These are phyloP conservation scores for Leptobrachium ailaonicum DNA, from an alignment of 2,113 vertebrate genomes.

Conservation along the genomic window DNA sequence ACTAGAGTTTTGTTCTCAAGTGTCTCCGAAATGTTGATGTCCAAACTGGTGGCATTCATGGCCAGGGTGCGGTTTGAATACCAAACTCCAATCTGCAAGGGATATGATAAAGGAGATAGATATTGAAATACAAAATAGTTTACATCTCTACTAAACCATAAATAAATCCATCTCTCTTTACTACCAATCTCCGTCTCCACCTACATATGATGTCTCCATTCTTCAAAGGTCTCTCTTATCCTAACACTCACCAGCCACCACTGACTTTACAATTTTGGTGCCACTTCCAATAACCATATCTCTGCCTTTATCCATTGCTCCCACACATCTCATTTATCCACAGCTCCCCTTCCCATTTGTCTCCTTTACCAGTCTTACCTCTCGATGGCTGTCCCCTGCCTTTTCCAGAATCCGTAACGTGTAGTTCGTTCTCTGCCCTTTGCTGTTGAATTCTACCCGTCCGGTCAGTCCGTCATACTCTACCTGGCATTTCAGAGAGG, in stretches of 20 bases:
- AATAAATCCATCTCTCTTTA: too few species aligned
- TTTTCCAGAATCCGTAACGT: conserved; percentile 85
- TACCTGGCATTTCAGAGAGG: conserved; percentile 70
- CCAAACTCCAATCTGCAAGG: conserved; percentile 81
- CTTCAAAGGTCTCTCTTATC: too few species aligned
- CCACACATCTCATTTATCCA: too few species aligned
- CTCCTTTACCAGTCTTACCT: conserved; percentile 67
- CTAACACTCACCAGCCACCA: too few species aligned
- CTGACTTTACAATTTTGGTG: too few species aligned
- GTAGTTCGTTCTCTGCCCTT: conserved; percentile 92
- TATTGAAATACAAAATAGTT: too few species aligned
- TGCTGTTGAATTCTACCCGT: conserved; percentile 89
- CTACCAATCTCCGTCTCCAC: too few species aligned
- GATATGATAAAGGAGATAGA: not conserved
- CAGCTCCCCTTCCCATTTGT: not conserved
- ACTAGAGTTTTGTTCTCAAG: conserved; percentile 85
- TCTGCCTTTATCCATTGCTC: not conserved
- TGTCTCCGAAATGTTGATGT: conserved; percentile 81
- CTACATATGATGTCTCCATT: too few species aligned
- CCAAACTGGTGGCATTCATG: conserved; percentile 85
- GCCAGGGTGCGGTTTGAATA: conserved; percentile 85
- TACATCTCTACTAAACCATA: too few species aligned
- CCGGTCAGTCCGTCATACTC: conserved; percentile 89
- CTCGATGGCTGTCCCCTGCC: conserved; percentile 77
- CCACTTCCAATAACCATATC: not conserved